A percentile compares a stretch with the other conserved stretches of the same genome.
phyloP scores from a whole-genome alignment of 2,797 vertebrate genomes.

The Epinephelus malabaricus region DNA sequence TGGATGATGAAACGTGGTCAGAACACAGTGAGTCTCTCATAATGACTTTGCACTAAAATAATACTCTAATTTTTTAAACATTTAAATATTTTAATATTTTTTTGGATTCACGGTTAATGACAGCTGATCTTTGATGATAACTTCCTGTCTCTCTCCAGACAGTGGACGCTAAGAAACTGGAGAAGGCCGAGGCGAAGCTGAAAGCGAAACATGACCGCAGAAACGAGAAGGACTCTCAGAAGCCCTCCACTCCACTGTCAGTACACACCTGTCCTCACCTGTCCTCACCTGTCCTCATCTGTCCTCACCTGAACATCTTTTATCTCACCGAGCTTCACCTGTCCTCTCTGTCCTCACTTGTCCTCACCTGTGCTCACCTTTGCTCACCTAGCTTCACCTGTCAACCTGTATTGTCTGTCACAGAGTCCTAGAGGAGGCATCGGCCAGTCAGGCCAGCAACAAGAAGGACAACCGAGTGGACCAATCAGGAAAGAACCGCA shows the following conservation, averaged over 20 bases:
- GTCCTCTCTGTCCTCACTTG: background rate
- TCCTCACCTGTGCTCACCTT: background rate
- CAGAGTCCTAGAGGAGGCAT: constrained; percentile 96
- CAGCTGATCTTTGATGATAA: background rate
- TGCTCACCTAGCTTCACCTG: background rate
- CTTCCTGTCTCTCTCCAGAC: constrained; percentile 79
- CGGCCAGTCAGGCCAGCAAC: constrained; percentile 96
- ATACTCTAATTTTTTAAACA: too few relatives aligned
- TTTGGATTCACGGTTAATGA: background rate
- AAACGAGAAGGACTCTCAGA: constrained; percentile 91
- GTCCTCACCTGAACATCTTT: background rate
- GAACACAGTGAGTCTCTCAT: constrained; percentile 85
- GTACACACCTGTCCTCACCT: constrained; percentile 56
- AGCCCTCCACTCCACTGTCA: constrained; percentile 87
- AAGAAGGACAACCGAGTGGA: constrained; percentile 95
- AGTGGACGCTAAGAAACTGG: constrained; percentile 94
- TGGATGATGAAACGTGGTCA: constrained; percentile 93
- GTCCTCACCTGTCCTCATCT: background rate
- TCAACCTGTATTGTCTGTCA: background rate
- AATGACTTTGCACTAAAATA: too few relatives aligned
- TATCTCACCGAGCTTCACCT: too few relatives aligned
- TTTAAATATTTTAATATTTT: too few relatives aligned
- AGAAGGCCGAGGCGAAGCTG: constrained; percentile 96
- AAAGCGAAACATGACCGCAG: constrained; percentile 94
- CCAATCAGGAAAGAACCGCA: constrained; percentile 95